Evolutionary conservation across 2,888 invertebrate genomes (phyloP).

Genomic region (Lingula anatina): DNA sequence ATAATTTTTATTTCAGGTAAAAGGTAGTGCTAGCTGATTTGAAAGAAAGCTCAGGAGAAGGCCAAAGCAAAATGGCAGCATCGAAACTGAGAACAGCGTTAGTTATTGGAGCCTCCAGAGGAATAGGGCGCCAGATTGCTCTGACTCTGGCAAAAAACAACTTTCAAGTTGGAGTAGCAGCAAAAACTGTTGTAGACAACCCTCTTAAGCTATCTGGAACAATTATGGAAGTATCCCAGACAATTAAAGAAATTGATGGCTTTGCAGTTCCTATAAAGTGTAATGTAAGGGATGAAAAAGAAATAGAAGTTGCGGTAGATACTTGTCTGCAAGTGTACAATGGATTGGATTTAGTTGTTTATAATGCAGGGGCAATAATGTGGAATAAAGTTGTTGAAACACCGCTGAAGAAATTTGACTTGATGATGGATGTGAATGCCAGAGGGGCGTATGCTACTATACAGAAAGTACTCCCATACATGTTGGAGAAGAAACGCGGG

Average conservation of each 20-base stretch:
- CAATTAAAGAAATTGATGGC: slow-evolving; percentile 23
- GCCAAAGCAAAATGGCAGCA: too few relatives aligned
- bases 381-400: slow-evolving; percentile 36
- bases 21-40: too few relatives aligned
- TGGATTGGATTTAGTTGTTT: slow-evolving; percentile 70
- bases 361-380: slow-evolving; percentile 76
- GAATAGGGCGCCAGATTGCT: slow-evolving; percentile 35
- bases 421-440: slow-evolving; percentile 35
- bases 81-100: slow-evolving; percentile 22
- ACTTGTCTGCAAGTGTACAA: slow-evolving; percentile 58
- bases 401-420: slow-evolving; percentile 26
- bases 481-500: slow-evolving; percentile 25
- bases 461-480: slow-evolving; percentile 26
- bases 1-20: too few relatives aligned
- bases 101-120: slow-evolving; percentile 34
- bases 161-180: slow-evolving; percentile 31
- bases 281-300: slow-evolving; percentile 23
- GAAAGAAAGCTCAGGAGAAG: too few relatives aligned
- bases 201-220: slow-evolving; percentile 26
- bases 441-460: slow-evolving; percentile 60
- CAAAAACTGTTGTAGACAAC: slow-evolving; percentile 25
- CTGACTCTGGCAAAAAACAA: slow-evolving; percentile 23
- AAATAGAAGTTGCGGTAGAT: slow-evolving; percentile 21
- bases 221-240: slow-evolving; percentile 23
- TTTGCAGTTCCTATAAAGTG: slow-evolving; percentile 25